phyloP scores from a whole-genome alignment of 2,797 vertebrate genomes.

The Notolepis coatsorum region DNA sequence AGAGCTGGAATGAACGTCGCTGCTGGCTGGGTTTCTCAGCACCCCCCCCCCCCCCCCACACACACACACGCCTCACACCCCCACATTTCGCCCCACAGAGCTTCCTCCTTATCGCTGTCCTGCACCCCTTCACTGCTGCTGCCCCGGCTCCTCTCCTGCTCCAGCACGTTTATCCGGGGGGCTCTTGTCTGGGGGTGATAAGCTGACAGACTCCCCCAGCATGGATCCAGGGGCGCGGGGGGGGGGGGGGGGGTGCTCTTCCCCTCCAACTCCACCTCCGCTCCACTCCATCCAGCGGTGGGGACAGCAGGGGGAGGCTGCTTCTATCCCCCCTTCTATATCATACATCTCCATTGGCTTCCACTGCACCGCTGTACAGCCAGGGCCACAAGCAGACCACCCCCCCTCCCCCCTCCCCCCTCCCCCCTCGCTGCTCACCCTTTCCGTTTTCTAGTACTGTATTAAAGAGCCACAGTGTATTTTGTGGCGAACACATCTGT shows the following conservation, averaged over 20 bases:
- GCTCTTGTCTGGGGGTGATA: conserved; percentile 86
- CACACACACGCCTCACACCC: too few species aligned
- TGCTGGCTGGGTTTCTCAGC: conserved; percentile 77
- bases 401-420: conserved; percentile 12
- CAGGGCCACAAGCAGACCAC: too few species aligned
- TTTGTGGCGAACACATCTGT: conserved; percentile 64
- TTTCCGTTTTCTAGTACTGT: conserved; percentile 36
- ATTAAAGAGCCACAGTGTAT: conserved; percentile 60
- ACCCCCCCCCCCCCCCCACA: conserved; percentile 62
- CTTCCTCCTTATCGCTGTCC: conserved; percentile 82
- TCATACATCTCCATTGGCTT: not conserved
- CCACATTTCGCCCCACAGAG: conserved; percentile 71
- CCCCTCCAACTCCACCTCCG: conserved; percentile 40
- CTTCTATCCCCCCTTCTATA: not conserved
- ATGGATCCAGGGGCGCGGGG: conserved; percentile 63
- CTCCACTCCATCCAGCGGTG: conserved; percentile 34
- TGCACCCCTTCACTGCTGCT: conserved; percentile 78
- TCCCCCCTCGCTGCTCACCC: not conserved
- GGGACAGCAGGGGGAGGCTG: conserved; percentile 13
- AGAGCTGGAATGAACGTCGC: conserved; percentile 68
- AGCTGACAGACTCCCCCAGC: conserved; percentile 79
- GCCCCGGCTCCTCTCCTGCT: conserved; percentile 75
- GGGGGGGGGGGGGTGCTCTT: conserved; percentile 5
- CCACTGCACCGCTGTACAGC: not conserved
- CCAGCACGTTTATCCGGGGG: conserved; percentile 80